Evolutionary conservation across 2,113 vertebrate species (phyloP), one percentile per base, ranked within the genome.

Genomic region (Hylia prasina): DNA sequence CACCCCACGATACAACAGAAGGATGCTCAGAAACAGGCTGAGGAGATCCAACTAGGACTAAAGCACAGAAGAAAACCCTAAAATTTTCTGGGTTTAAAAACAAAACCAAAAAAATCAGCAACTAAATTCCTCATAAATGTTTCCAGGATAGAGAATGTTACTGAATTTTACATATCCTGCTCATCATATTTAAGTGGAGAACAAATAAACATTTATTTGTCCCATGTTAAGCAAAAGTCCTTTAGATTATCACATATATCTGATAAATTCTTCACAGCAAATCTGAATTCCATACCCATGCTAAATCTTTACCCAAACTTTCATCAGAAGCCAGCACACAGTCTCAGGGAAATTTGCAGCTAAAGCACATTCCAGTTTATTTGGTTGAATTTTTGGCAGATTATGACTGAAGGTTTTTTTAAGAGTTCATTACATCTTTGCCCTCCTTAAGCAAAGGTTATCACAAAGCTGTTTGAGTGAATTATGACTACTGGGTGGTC

Each of bases 391-490:
- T 37, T 57, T 44, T 63, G 44, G 35, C 47, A 84, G 54, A 42
- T 56, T 87, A 76, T 63, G 35, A 81, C 50, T 63, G 40, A 89
- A 70, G 47, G 45, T 82, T 84, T 89, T 95, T 81, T 60, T 40
- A 87, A 64, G 39, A 70, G 7, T 71, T 82, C 45, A 42, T 87
- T 91, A 81, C 15, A 44, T 85, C 87, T 82, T 85, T 75, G 65
- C 58, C 37, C 56, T 95, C 42, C 72, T 87, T 92, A 91, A 87
- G 79, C 50, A 79, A 88, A 95, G 63, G 75, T 92, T 96, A 92
- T 95, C 89, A 61, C 63, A 89, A 56, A 82, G 25, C 65, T 94
- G 40, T 66, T 71, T 42, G 30, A 89, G 48, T 72, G 53, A 96
- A 50, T 96, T 92, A 83, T 54, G 75, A 50, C 70, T 82, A 37